phyloP scores from a whole-genome alignment of 2,888 invertebrate genomes.

The Blastobasis lacticolella region DNA sequence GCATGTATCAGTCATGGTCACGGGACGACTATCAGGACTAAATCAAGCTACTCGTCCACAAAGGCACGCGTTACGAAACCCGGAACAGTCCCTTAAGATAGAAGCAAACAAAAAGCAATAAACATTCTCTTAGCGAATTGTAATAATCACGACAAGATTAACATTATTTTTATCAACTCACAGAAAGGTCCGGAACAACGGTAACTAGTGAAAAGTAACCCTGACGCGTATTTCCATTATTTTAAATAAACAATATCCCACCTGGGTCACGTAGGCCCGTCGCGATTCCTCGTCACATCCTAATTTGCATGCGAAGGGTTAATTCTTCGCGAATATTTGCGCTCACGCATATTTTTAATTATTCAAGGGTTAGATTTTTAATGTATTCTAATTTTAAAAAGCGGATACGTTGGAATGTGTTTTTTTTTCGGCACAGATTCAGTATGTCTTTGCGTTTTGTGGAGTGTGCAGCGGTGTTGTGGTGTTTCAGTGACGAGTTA shows the following conservation, averaged over 20 bases:
- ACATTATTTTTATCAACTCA: no score
- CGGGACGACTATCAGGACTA: no score
- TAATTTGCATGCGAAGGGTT: conserved; percentile 71
- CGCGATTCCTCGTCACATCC: conserved; percentile 46
- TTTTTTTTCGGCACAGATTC: conserved; percentile 41
- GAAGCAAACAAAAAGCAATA: no score
- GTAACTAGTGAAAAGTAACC: no score
- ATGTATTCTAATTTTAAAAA: conserved; percentile 57
- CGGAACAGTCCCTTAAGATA: no score
- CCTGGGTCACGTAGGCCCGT: conserved; percentile 56
- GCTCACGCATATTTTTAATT: conserved; percentile 73
- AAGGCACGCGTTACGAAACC: no score
- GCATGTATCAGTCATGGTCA: no score
- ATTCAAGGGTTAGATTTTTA: conserved; percentile 61
- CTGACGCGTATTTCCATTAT: no score
- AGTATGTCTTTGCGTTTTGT: conserved; percentile 50
- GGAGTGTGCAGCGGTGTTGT: conserved; percentile 35
- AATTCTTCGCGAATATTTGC: conserved; percentile 67
- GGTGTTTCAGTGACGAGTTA: neutral
- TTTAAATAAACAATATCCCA: conserved; percentile 17
- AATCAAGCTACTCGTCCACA: no score
- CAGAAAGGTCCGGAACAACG: no score
- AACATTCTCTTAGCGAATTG: no score
- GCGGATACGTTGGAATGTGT: conserved; percentile 42
- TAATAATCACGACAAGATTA: no score